Percentiles rank a stretch among this genome's conserved stretches.
phyloP scores from a whole-genome alignment of 2,797 vertebrate species.

The Paramormyrops hopkinsi region DNA sequence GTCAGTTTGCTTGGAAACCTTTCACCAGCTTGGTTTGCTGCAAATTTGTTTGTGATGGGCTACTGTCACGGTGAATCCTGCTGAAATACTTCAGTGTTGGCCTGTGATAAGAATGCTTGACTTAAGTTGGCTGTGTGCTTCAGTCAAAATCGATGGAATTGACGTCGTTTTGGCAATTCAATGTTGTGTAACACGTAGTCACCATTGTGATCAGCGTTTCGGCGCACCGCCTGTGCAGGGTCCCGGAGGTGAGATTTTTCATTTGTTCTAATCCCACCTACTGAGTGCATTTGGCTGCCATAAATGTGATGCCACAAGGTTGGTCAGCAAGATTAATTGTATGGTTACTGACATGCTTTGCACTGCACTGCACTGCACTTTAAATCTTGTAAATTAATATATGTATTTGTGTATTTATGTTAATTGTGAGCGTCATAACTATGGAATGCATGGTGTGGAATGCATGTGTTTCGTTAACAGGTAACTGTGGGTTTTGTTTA shows the following conservation, averaged over 20 bases:
- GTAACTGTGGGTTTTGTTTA: background rate
- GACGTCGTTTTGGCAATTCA: background rate
- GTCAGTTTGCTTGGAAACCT: conserved; percentile 19
- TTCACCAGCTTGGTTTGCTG: background rate
- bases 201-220: background rate
- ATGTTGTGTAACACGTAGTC: background rate
- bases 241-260: background rate
- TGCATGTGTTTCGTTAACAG: background rate
- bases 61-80: background rate
- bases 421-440: background rate
- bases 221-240: background rate
- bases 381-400: background rate
- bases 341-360: background rate
- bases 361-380: background rate
- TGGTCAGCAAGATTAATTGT: background rate
- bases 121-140: background rate
- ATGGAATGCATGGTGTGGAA: background rate
- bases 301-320: background rate
- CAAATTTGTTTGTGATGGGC: background rate
- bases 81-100: background rate
- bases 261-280: background rate
- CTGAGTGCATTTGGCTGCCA: background rate
- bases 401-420: background rate
- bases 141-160: background rate
- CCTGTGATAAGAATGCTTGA: background rate